Conservation (phyloP, 2,113 vertebrate species). For the Microcebus murinus region DNA sequence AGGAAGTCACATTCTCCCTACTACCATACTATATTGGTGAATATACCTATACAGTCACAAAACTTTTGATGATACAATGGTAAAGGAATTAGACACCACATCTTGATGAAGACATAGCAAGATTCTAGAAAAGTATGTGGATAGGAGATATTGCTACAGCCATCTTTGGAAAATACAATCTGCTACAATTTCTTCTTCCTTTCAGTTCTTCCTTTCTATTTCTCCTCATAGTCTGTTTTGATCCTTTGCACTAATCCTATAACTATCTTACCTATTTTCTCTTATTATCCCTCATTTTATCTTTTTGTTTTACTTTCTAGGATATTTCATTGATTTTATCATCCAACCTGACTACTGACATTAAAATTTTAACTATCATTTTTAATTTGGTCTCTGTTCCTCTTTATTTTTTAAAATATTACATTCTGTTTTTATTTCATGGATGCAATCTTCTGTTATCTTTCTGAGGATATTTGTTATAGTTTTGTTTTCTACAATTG, state of each 20-base stretch:
- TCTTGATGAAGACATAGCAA: background rate
- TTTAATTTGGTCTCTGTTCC: background rate
- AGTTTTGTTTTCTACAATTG: background rate
- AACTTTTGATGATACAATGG: background rate
- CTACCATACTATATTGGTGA: background rate
- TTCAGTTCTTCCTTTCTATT: background rate
- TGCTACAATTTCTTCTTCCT: background rate
- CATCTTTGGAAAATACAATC: background rate
- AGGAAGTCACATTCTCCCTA: background rate
- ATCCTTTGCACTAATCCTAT: constrained; percentile 26
- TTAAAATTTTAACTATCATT: background rate
- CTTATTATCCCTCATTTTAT: constrained; percentile 1
- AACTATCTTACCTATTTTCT: constrained; percentile 3
- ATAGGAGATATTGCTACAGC: background rate
- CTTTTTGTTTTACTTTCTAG: constrained; percentile 43
- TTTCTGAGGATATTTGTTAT: background rate
- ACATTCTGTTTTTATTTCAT: background rate
- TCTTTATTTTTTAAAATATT: background rate
- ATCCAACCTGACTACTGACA: background rate
- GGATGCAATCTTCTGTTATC: background rate
- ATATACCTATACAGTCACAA: background rate
- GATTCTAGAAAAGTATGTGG: background rate
- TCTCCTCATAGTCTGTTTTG: background rate
- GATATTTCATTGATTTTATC: constrained; percentile 2
- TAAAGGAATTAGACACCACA: background rate